phyloP scores from a whole-genome alignment of 2,888 invertebrate species.

The Hypselothyrea guttata region DNA sequence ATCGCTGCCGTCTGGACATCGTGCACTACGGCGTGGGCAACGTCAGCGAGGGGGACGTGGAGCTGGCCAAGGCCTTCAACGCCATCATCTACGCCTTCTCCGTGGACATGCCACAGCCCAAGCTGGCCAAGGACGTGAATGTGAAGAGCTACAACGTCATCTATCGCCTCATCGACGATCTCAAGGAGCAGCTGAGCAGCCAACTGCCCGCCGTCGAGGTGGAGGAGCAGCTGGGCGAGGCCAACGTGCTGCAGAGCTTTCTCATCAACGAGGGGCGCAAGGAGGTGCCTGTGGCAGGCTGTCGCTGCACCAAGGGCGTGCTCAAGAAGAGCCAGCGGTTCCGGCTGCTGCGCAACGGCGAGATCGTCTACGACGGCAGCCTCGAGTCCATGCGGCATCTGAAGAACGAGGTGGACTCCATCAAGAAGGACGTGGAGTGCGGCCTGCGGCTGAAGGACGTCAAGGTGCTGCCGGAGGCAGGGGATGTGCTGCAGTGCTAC shows the following conservation, averaged over 20 bases:
- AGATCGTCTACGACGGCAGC: slow-evolving; percentile 87
- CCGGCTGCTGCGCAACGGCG: slow-evolving; percentile 86
- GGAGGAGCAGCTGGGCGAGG: slow-evolving; percentile 92
- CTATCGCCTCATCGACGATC: slow-evolving; percentile 94
- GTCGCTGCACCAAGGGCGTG: slow-evolving; percentile 90
- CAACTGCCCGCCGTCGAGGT: slow-evolving; percentile 88
- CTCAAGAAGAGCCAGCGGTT: slow-evolving; percentile 87
- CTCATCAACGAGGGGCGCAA: slow-evolving; percentile 89
- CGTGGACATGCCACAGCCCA: slow-evolving; percentile 84
- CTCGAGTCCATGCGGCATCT: slow-evolving; percentile 93
- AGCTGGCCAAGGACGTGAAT: slow-evolving; percentile 82
- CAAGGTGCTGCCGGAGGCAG: slow-evolving; percentile 86
- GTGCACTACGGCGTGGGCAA: slow-evolving; percentile 96
- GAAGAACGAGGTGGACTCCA: slow-evolving; percentile 92
- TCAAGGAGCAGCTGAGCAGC: slow-evolving; percentile 89
- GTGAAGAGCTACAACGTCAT: slow-evolving; percentile 93
- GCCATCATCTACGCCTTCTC: slow-evolving; percentile 96
- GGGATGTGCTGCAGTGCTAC: slow-evolving; percentile 92
- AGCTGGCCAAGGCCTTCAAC: slow-evolving; percentile 89
- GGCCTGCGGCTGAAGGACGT: slow-evolving; percentile 90
- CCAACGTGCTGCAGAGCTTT: slow-evolving; percentile 92
- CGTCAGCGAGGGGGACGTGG: slow-evolving; percentile 91
- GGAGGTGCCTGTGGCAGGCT: slow-evolving; percentile 94
- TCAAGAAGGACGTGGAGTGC: slow-evolving; percentile 94
- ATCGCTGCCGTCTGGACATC: slow-evolving; percentile 89